Evolutionary conservation across 2,888 invertebrate species (phyloP), one percentile per base, ranked within the genome.

Genomic region (Torymus texanus): DNA sequence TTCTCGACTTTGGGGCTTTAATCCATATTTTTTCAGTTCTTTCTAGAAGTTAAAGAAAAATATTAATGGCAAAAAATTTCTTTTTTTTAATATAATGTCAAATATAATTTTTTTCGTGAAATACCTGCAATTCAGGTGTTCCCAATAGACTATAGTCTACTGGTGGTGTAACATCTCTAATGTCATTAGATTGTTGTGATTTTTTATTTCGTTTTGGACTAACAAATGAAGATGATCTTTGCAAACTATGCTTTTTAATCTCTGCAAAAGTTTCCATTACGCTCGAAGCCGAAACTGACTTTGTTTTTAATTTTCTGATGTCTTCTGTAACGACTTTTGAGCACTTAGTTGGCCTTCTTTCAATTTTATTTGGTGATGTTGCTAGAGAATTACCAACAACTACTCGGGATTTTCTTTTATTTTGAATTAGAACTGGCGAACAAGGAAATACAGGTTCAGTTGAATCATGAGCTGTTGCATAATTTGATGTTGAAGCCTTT

Each of bases 61-160:
- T 62, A 62, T 58, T 62, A 62, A 14, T 41, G 41, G 41, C 3
- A 71, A 71, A 14, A 72, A 73, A 1, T 24, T 51, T 10, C 2
- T 29, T 13, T 51, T 65, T 66, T 72, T 58, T 50, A 18, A n/a
- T 66, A 41, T 1, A 41, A 41, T 4, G 0, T 8, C 10, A 2
- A 50, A 41, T 29, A 29, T 18, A 55, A 58, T 65, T 50, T 61
- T 67, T n/a, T 59, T 67, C 41, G 10, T 81, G 24, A 14, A 14
- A 83, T 89, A 92, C 92, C 89, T 92, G 91, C 21, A 93, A 87
- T 61, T 90, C 87, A 8, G 92, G 92, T 24, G 92, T 92, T 74
- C 88, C 87, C 92, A 93, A 92, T 2, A 78, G 82, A 75, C 91
- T 90, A 83, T 92, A 93, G 83, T 92, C 87, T 18, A 91, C 90